Conservation (phyloP, 2,888 invertebrate genomes). For the Yponomeuta cagnagella region DNA sequence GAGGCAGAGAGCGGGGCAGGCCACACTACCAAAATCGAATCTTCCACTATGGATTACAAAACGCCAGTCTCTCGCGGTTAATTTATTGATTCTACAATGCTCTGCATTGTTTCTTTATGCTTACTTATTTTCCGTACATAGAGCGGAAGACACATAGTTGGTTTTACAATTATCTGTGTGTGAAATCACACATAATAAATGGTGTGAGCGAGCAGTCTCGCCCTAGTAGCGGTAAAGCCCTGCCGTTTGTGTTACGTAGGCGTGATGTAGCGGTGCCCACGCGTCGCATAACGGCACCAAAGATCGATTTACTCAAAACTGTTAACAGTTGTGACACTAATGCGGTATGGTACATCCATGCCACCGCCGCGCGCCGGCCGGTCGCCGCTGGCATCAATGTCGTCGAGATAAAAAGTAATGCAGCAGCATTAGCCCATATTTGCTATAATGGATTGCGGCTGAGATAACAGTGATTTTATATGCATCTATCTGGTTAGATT, state of each 20-base stretch:
- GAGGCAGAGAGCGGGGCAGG: background rate
- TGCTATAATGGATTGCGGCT: background rate
- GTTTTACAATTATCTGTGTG: background rate
- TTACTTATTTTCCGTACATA: background rate
- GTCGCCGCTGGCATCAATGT: background rate
- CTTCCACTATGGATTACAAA: background rate
- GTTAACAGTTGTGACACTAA: slow-evolving; percentile 9
- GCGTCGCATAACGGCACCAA: slow-evolving; percentile 24
- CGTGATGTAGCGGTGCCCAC: slow-evolving; percentile 22
- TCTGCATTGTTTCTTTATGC: too few species aligned
- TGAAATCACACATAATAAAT: slow-evolving; percentile 9
- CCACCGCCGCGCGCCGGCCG: background rate
- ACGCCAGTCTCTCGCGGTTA: background rate
- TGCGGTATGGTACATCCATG: slow-evolving; percentile 4
- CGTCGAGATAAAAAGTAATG: background rate
- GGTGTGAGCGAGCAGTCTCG: background rate
- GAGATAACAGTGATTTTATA: too few species aligned
- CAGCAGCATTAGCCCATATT: slow-evolving; percentile 6
- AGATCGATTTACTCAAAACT: slow-evolving; percentile 22
- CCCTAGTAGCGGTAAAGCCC: slow-evolving; percentile 22
- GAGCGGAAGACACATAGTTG: too few species aligned
- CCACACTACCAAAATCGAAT: slow-evolving; percentile 1
- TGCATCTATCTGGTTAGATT: too few species aligned
- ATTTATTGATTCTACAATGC: too few species aligned
- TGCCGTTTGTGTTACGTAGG: slow-evolving; percentile 15